Evolutionary conservation across 2,797 vertebrate species (phyloP), one percentile per base, ranked within the genome.

Genomic region (Lycodopsis pacificus): DNA sequence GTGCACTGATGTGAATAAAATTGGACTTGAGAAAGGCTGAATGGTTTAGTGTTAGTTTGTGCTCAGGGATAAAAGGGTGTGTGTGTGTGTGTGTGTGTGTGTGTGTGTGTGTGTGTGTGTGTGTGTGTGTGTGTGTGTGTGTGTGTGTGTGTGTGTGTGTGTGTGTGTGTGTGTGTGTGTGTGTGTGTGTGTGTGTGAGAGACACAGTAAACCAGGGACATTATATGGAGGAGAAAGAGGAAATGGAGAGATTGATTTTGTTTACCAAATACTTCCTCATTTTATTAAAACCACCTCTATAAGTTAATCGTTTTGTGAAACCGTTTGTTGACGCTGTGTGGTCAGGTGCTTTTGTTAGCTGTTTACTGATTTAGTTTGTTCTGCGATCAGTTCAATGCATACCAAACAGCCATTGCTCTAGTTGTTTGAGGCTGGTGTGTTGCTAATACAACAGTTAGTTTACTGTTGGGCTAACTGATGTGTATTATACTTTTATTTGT

Each of bases 1-100:
- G 22, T 65, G 44, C 30, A 20, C 42, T 86, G 80, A 88, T 75
- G 70, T 75, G 80, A 85, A 85, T 77, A 77, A 73, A 72, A 85
- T 4, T 73, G 66, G 76, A 70, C 77, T 80, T 83, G 59, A 72
- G 67, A 81, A 56, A 79, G 79, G 77, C 73, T 78, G 84, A 77
- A 74, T 68, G 80, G 66, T 69, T 83, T 58, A 58, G 68, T 66
- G 69, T 77, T 77, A 77, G 78, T 79, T 84, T 79, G 64, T 80
- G 58, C 61, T 80, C 42, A 42, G 65, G 77, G 73, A 77, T 84
- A 75, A 82, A 82, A 69, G 69, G 61, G 74, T 80, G 78, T 67
- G 54, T 78, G 76, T 46, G 66, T 66, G 71, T 51, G 25, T 80
- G 17, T 73, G 38, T 79, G 54, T 67, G 56, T 66, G 75, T 57